These are phyloP conservation scores for Catostylus mosaicus DNA, from an alignment of 30 jellyfish, hydroid and myxozoan genomes.

Conservation along the genomic window DNA sequence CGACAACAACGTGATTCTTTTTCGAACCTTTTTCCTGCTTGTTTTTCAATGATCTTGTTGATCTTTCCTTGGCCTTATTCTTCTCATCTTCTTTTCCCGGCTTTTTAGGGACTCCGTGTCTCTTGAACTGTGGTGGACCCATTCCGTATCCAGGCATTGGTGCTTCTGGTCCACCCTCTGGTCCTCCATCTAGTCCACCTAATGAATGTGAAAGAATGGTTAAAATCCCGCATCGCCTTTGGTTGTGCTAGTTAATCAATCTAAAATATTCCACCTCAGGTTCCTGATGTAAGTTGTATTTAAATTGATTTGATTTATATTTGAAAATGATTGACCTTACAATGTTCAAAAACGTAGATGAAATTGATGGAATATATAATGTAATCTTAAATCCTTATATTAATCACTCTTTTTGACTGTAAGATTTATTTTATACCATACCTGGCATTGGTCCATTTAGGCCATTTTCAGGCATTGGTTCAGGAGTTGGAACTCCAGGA, in stretches of 20 bases:
- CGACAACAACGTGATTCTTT: constrained; percentile 79
- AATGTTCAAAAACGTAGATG: too few species aligned
- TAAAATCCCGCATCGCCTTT: constrained; percentile 14
- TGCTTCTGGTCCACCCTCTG: constrained; percentile 48
- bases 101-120: constrained; percentile 59
- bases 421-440: neutral
- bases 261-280: too few species aligned
- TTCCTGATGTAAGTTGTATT: too few species aligned
- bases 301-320: too few species aligned
- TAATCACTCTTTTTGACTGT: too few species aligned
- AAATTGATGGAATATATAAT: too few species aligned
- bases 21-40: constrained; percentile 49
- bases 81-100: constrained; percentile 38
- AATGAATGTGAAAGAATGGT: neutral
- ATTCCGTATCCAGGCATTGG: constrained; percentile 27
- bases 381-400: too few species aligned
- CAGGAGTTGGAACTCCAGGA: constrained; percentile 58
- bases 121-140: constrained; percentile 63
- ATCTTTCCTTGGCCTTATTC: constrained; percentile 28
- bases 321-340: too few species aligned
- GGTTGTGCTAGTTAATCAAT: constrained; percentile 8
- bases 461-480: constrained; percentile 59
- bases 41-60: constrained; percentile 31
- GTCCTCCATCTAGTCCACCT: constrained; percentile 44
- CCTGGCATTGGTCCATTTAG: constrained; percentile 41